phyloP scores from a whole-genome alignment of 2,797 vertebrate genomes.

The Varecia variegata region DNA sequence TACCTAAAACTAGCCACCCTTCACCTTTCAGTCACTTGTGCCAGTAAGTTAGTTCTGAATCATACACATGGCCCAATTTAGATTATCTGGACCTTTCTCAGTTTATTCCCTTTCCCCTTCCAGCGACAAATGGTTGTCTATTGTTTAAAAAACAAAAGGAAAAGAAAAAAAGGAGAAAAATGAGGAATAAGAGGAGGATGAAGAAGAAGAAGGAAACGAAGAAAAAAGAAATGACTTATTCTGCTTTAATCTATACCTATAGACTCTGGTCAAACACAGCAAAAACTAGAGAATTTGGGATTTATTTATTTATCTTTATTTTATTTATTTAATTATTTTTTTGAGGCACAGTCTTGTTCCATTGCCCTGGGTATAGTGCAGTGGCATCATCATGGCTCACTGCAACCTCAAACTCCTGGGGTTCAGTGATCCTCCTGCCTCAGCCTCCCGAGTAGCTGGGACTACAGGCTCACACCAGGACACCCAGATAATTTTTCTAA shows the following conservation, averaged over 20 bases:
- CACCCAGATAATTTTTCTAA: too few relatives aligned
- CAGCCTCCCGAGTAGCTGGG: too few relatives aligned
- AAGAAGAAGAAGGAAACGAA: background rate
- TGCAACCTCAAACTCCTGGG: too few relatives aligned
- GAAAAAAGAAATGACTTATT: background rate
- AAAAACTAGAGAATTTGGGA: background rate
- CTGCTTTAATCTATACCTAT: background rate
- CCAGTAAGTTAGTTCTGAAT: background rate
- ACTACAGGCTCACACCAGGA: too few relatives aligned
- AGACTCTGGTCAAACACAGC: background rate
- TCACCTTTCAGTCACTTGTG: background rate
- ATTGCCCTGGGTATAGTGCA: too few relatives aligned
- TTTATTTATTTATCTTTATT: background rate
- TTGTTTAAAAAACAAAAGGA: background rate
- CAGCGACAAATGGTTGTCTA: background rate
- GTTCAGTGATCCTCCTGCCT: too few relatives aligned
- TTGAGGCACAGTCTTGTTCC: too few relatives aligned
- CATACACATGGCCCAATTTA: background rate
- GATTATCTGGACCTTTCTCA: slow-evolving; percentile 8
- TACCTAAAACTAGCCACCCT: background rate
- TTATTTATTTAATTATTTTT: too few relatives aligned
- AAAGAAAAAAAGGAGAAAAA: background rate
- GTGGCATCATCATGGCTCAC: too few relatives aligned
- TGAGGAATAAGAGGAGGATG: too few relatives aligned
- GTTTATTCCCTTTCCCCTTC: background rate